Percentiles rank a stretch among this genome's conserved stretches.
phyloP scores from a whole-genome alignment of 2,888 invertebrate species.

The Ischnura elegans region DNA sequence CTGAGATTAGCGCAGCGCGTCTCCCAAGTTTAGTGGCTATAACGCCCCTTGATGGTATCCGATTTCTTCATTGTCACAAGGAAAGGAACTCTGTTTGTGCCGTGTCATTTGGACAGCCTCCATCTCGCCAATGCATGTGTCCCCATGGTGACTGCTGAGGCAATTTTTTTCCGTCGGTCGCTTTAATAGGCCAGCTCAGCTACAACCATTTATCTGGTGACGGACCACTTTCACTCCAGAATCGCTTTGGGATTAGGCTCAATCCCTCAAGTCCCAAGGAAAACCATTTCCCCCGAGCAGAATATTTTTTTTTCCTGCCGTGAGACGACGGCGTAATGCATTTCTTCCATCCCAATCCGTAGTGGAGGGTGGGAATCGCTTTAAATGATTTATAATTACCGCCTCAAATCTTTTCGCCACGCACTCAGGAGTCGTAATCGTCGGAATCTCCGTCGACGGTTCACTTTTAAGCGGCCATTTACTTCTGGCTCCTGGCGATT shows the following conservation, averaged over 20 bases:
- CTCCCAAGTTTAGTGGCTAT: background rate
- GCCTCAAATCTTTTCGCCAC: background rate
- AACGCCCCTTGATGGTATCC: background rate
- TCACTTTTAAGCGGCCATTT: background rate
- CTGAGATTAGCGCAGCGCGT: background rate
- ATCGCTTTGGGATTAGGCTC: background rate
- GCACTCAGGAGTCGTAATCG: background rate
- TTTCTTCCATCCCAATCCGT: background rate
- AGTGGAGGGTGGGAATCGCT: background rate
- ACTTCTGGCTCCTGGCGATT: background rate
- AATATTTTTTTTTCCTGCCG: background rate
- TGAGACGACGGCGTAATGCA: background rate
- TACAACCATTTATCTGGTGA: background rate
- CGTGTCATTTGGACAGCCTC: constrained; percentile 13
- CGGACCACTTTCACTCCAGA: background rate
- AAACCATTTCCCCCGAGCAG: background rate
- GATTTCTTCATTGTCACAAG: background rate
- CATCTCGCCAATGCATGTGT: background rate
- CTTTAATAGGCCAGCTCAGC: background rate
- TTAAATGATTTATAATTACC: constrained; percentile 11
- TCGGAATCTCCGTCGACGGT: background rate
- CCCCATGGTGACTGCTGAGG: background rate
- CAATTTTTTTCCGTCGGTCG: background rate
- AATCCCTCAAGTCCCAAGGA: background rate
- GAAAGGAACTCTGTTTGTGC: background rate